These are phyloP conservation scores for Aleadryas rufinucha DNA, from an alignment of 2,113 vertebrate species.

Conservation along the genomic window DNA sequence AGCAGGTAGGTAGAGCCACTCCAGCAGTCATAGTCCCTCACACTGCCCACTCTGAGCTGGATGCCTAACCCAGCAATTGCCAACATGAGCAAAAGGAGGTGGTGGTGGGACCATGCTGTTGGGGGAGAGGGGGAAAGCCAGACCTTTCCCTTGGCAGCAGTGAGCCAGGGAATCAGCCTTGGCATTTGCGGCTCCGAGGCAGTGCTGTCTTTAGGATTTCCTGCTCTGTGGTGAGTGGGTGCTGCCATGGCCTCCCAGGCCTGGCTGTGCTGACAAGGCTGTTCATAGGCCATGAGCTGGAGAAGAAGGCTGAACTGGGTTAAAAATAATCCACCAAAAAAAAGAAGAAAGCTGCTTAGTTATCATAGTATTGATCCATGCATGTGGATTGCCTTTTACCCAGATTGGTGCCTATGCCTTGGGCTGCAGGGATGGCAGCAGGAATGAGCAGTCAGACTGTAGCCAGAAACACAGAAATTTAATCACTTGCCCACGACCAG, in stretches of 20 bases:
- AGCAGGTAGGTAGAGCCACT: background rate
- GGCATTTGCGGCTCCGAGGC: fast-evolving
- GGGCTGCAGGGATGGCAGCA: fast-evolving
- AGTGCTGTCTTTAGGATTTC: background rate
- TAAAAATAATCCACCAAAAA: background rate
- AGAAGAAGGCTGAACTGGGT: background rate
- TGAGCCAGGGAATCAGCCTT: background rate
- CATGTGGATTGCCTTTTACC: background rate
- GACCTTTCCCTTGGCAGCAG: background rate
- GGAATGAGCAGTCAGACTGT: background rate
- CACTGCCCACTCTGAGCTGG: background rate
- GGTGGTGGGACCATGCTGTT: fast-evolving
- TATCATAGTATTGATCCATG: background rate
- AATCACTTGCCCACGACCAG: background rate
- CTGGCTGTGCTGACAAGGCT: background rate
- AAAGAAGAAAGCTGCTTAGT: background rate
- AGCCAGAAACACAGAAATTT: background rate
- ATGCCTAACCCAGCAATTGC: background rate
- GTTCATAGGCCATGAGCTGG: background rate
- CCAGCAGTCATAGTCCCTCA: background rate
- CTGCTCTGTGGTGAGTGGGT: background rate
- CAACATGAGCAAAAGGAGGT: background rate
- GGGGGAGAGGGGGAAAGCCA: background rate
- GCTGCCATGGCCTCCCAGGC: background rate
- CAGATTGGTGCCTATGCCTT: fast-evolving